Evolutionary conservation across 2,888 invertebrate species (phyloP), one percentile per base, ranked within the genome.

Genomic region (Diaphora mendica): DNA sequence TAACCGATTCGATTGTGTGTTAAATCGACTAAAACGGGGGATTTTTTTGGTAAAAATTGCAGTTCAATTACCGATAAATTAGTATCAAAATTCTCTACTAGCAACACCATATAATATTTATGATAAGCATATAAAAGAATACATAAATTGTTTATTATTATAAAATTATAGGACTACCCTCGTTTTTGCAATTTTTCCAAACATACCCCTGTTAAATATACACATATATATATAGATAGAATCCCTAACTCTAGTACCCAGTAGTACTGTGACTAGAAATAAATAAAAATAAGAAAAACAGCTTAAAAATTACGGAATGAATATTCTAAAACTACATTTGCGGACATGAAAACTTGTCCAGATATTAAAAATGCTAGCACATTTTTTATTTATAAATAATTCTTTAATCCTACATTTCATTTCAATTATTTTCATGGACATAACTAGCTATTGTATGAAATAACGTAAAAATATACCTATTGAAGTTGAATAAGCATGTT

Each of bases 241-340:
- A 62, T 44, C 76, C 86, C 83, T 89, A 87, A 80, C 86, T 91
- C 91, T 92, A 93, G 92, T 91, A 92, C 86, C 88, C 91, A 92
- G 91, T 86, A 91, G 84, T 84, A 92, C 91, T 92, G 91, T 94
- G 94, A 94, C 94, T 95, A 95, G 94, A 92, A 90, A 90, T 91
- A 87, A 86, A 86, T 85, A 82, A 79, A 82, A 88, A 85, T 82
- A 85, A 79, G n/a, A 74, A 81, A 83, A 82, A 80, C 77, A 81
- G 80, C 78, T 83, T 80, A 77, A 23, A 77, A 75, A 82, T 78
- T 82, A 85, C 82, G 88, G 89, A 89, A 89, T 88, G 89, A 87
- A 83, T 80, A 77, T 68, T 83, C 80, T 86, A 78, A 77, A 78
- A 77, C 77, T 86, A 87, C 78, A 86, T 75, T 82, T 77, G 84